Base-by-base conservation (phyloP, 23 tunicate genomes). In the Halocynthia aurantium region DNA sequence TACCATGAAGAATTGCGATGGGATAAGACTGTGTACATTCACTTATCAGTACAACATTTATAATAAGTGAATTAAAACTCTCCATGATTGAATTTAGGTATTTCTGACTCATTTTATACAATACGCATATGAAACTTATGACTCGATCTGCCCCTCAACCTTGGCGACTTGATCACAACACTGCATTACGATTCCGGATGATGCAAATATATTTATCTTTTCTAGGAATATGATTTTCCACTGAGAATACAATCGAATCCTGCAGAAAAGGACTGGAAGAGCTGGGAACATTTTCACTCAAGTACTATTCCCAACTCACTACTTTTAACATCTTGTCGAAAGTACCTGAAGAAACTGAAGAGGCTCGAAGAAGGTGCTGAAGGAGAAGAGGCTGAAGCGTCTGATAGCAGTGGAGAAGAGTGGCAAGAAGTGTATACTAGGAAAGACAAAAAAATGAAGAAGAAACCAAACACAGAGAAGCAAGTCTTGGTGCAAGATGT, bases 261-360 rank as follows among this genome's bases (percentile, higher is more conserved):
- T 10, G 61, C 19, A 50, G 78, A 74, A 74, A 10, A 53, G 6
- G 64, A 54, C 19, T 74, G 78, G 78, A 74, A 19, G 13, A 0
- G 9, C 7, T 74, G 78, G 78, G 78, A 74, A 56, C 55, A 54
- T 0, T 5, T 74, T 51, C 31, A 53, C 6, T 19, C 56, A 8
- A 74, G 56, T 74, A 62, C 56, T 13, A 74, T 74, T 51, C 78
- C 78, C 15, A 72, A 74, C 4, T 74, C 78, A 12, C 19, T 62
- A 22, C 56, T 17, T n/a, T 17, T 74, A 64, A 8, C 50, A 53
- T 74, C 78, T 18, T 51, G 55, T 44, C 19, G 22, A 6, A 74
- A 74, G 6, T 50, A 67, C 18, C 18, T 67, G 12, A 13, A 20
- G 40, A 20, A 65, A 20, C 31, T 65, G 19, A 53, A 74, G 63